Base-by-base conservation (phyloP, 1,140 invertebrate genomes). In the Fopius arisanus region DNA sequence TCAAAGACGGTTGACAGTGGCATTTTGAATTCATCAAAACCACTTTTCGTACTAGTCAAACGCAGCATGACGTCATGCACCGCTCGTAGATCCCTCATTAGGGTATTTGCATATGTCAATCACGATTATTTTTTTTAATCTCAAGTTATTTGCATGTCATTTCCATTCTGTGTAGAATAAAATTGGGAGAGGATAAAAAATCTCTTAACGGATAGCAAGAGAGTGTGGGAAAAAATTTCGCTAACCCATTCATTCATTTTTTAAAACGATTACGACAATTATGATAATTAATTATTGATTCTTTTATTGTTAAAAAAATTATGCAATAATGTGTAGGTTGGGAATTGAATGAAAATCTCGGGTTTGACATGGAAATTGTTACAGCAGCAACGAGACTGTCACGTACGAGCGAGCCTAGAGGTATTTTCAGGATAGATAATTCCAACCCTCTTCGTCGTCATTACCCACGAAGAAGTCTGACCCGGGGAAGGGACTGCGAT, bases 51-150 rank as follows among this genome's bases (percentile, higher is more conserved):
- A 79, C 74, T 78, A 69, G 65, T 74, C 75, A 67, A 70, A 68
- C 82, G n/a, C 83, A 82, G 82, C 83, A 79, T 84, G 83, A 82
- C 81, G 80, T 80, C 78, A 80, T 75, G 70, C 72, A 78, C 79
- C 71, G 40, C 74, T 73, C 73, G 74, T 77, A 80, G 80, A 82
- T 82, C 79, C 82, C 79, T 83, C 83, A 84, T 84, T 84, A 84
- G 77, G 75, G 68, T 73, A 84, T 84, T 83, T 82, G 77, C 83
- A 84, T 84, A 83, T 71, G 75, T 74, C 81, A 77, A 83, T 84
- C 81, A 80, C 78, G 26, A 37, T 16, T 63, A 72, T 70, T 70
- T 70, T 75, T 76, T 74, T 73, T 72, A 71, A 54, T 51, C 12
- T 67, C 59, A 54, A 54, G n/a, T 23, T 67, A 81, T 82, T 81